Conservation (phyloP, 2,888 invertebrate genomes). For the Meloe dianella region DNA sequence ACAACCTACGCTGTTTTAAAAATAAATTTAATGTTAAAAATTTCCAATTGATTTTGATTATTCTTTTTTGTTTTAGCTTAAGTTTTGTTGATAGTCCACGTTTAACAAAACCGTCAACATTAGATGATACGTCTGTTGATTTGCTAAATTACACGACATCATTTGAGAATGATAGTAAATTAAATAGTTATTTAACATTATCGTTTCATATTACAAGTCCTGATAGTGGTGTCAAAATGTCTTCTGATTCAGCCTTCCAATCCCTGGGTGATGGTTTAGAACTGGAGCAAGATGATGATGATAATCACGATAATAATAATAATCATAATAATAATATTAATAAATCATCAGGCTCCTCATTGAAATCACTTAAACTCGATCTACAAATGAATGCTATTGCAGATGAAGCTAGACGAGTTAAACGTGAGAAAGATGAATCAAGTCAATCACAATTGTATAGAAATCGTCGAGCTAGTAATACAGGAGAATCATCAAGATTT, state of each 20-base stretch:
- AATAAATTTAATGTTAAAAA: no score
- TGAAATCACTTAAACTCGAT: conserved; percentile 37
- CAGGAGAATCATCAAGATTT: conserved; percentile 52
- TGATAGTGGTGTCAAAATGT: conserved; percentile 64
- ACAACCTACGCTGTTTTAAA: conserved; percentile 10
- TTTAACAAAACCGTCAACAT: conserved; percentile 46
- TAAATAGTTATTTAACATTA: conserved; percentile 47
- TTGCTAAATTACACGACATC: conserved; percentile 44
- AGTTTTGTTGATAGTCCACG: conserved; percentile 44
- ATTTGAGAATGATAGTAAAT: conserved; percentile 45
- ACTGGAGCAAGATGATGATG: conserved; percentile 53
- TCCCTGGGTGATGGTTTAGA: conserved; percentile 57
- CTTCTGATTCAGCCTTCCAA: conserved; percentile 65
- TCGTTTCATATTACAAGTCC: conserved; percentile 61
- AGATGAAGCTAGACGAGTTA: conserved; percentile 56
- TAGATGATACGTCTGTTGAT: background rate
- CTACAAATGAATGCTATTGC: conserved; percentile 66
- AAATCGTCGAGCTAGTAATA: background rate
- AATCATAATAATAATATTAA: conserved; percentile 26
- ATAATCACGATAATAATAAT: no score
- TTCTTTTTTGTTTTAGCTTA: conserved; percentile 41
- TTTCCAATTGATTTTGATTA: no score
- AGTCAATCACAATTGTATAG: background rate
- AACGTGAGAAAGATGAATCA: conserved; percentile 59
- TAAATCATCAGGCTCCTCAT: conserved; percentile 35